Conservation (phyloP, 2,797 vertebrate genomes). For the Platyrinchus mystaceus region DNA sequence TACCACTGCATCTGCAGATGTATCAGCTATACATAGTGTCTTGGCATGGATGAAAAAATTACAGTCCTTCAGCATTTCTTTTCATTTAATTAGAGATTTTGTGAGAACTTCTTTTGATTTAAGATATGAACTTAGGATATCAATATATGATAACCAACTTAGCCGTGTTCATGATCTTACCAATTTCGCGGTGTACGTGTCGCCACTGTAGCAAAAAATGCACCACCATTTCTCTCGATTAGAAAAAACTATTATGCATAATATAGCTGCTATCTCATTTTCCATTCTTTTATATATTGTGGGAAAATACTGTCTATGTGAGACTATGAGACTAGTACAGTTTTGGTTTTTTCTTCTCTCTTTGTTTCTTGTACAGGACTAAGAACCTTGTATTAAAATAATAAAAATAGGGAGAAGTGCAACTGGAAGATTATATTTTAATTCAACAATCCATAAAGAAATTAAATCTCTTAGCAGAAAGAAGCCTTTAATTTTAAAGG, state of each 20-base stretch:
- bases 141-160: neutral
- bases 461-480: neutral
- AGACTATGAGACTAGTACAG: neutral
- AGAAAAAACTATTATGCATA: neutral
- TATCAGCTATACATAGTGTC: neutral
- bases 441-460: neutral
- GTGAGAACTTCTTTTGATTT: neutral
- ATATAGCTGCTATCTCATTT: neutral
- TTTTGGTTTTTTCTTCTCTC: neutral
- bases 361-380: neutral
- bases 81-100: neutral
- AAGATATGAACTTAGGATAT: neutral
- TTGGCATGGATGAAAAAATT: neutral
- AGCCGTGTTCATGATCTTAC: neutral
- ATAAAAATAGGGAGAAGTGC: neutral
- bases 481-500: conserved; percentile 16
- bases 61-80: neutral
- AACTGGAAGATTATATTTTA: neutral
- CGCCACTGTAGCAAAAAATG: neutral
- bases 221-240: neutral
- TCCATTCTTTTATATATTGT: neutral
- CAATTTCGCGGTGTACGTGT: neutral
- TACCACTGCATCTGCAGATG: neutral
- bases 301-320: neutral
- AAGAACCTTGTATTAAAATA: neutral